Conservation (phyloP, 2,113 vertebrate genomes). For the Rhodinocichla rosea region DNA sequence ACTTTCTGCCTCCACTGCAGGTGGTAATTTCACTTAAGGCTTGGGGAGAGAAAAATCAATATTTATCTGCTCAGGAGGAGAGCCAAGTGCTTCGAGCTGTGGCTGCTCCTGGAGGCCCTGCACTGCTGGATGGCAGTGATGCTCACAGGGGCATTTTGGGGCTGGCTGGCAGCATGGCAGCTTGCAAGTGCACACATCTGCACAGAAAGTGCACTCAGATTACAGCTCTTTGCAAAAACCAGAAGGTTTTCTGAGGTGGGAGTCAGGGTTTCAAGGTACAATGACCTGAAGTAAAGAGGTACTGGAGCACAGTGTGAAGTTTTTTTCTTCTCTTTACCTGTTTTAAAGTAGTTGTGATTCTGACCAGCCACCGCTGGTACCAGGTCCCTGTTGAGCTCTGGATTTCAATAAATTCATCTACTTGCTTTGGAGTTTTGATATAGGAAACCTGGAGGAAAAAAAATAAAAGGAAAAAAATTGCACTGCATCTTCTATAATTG, state of each 20-base stretch:
- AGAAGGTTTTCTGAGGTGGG: neutral
- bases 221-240: neutral
- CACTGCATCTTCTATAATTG: neutral
- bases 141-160: neutral
- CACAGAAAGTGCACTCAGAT: neutral
- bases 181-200: neutral
- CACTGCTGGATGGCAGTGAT: neutral
- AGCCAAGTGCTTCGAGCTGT: neutral
- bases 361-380: constrained; percentile 89
- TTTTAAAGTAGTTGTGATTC: constrained; percentile 82
- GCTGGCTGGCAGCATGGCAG: neutral
- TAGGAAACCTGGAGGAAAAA: constrained; percentile 81
- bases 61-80: neutral
- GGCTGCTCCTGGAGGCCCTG: neutral
- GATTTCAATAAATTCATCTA: constrained; percentile 95
- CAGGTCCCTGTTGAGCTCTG: constrained; percentile 90
- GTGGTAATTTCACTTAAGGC: neutral
- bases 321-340: constrained; percentile 74
- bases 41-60: neutral
- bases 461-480: neutral
- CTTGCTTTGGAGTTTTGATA: constrained; percentile 92
- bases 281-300: neutral
- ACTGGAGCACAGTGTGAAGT: too few relatives aligned
- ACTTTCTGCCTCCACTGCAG: neutral
- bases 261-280: neutral